phyloP scores from a whole-genome alignment of 2,888 invertebrate genomes.

The Alviniconcha strummeri region DNA sequence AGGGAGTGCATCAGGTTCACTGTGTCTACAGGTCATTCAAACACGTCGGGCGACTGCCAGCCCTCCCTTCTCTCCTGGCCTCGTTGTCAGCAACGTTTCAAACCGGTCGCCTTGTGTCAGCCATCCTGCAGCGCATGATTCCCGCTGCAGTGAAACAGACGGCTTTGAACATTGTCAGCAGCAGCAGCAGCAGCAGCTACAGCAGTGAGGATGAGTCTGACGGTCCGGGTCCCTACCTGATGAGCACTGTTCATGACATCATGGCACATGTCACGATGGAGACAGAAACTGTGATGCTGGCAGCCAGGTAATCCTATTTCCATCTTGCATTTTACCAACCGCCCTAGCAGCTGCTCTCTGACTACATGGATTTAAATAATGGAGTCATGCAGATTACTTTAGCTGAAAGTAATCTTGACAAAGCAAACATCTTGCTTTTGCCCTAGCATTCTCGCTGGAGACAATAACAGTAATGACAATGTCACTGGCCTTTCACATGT shows the following conservation, averaged over 20 bases:
- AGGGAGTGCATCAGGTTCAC: background rate
- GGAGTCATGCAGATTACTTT: too few species aligned
- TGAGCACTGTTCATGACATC: slow-evolving; percentile 55
- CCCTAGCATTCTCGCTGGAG: too few species aligned
- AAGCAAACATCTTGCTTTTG: too few species aligned
- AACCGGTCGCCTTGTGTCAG: slow-evolving; percentile 49
- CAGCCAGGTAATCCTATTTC: slow-evolving; percentile 29
- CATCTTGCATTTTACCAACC: too few species aligned
- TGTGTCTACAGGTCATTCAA: slow-evolving; percentile 56
- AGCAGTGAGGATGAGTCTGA: slow-evolving; percentile 60
- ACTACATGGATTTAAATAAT: too few species aligned
- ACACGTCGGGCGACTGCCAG: slow-evolving; percentile 55
- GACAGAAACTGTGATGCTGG: slow-evolving; percentile 17
- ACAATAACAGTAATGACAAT: too few species aligned
- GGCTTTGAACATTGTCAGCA: slow-evolving; percentile 47
- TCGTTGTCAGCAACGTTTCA: slow-evolving; percentile 52
- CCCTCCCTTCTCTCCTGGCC: slow-evolving; percentile 53
- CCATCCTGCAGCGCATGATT: slow-evolving; percentile 57
- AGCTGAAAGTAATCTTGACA: too few species aligned
- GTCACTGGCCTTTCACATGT: too few species aligned
- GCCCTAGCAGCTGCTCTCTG: too few species aligned
- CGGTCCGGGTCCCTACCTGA: slow-evolving; percentile 44
- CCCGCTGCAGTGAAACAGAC: slow-evolving; percentile 60
- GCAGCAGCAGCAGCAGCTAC: slow-evolving; percentile 59
- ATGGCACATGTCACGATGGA: slow-evolving; percentile 45